Evolutionary conservation across 2,113 vertebrate species (phyloP), one percentile per base, ranked within the genome.

Genomic region (Platichthys flesus): DNA sequence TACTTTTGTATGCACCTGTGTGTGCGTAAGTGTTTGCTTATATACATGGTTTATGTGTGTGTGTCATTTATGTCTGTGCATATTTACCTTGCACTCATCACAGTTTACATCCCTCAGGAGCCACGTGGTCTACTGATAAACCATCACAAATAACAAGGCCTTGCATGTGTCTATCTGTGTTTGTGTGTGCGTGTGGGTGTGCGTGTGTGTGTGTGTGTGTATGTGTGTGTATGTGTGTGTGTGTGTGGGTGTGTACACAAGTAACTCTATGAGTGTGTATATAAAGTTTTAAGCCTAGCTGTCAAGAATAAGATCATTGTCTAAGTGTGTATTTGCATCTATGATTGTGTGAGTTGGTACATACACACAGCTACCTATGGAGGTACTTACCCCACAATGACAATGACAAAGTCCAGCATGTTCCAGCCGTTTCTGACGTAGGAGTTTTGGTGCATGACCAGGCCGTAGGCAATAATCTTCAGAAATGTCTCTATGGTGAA

Each of bases 401-500:
- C 98, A 88, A 99, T 99, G 92, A 99, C 96, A 94, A 99, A 99
- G 96, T 99, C 98, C 95, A 99, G 91, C 95, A 99, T 96, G 95
- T 99, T 99, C 98, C 98, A 99, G 87, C 98, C 97, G 18, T 98
- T 99, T 92, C 97, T 94, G 87, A 99, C 96, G 12, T 99, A 99
- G 5, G 98, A 97, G 90, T 97, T 99, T 90, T 98, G 97, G 89
- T 99, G 98, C 93, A 99, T 96, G 90, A 99, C 95, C 93, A 99
- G 94, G 93, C 98, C 98, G 65, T 99, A 99, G n/a, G 98, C 98
- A 91, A 99, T 97, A 93, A 99, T 99, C 96, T 99, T 99, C 95
- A 99, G 94, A 96, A 98, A 99, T 71, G 97, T 98, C 94, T 99
- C 98, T 86, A 99, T 96, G 84, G 98, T 99, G 96, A 99, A 99